phyloP scores from a whole-genome alignment of 2,888 invertebrate species.

The Lasioglossum oenotherae region DNA sequence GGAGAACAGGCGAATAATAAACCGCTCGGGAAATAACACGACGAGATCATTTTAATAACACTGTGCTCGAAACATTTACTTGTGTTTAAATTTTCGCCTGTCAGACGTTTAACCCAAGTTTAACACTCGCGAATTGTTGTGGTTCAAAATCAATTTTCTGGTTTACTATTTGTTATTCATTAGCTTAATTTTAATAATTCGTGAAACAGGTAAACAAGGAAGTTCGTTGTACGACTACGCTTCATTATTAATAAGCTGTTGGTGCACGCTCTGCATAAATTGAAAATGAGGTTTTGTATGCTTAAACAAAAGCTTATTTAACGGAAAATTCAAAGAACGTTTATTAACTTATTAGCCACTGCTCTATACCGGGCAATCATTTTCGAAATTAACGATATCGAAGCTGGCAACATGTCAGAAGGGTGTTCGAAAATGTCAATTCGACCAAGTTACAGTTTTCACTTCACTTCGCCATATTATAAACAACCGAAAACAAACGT shows the following conservation, averaged over 20 bases:
- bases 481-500: no score
- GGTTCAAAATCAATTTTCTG: neutral
- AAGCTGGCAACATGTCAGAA: neutral
- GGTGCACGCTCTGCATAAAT: neutral
- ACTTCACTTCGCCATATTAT: no score
- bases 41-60: conserved; percentile 55
- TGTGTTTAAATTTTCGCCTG: neutral
- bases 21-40: conserved; percentile 20
- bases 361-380: neutral
- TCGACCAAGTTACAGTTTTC: neutral
- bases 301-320: neutral
- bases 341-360: neutral
- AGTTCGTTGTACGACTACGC: neutral
- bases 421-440: neutral
- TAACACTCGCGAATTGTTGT: neutral
- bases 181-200: neutral
- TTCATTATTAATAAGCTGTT: neutral
- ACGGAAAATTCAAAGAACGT: neutral
- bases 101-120: neutral
- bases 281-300: neutral
- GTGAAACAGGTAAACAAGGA: neutral
- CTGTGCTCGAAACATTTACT: neutral
- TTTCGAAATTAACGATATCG: neutral
- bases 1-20: conserved; percentile 60
- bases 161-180: neutral